These are phyloP conservation scores for Gymnocypris eckloni DNA, from an alignment of 2,797 vertebrate genomes.

Conservation along the genomic window DNA sequence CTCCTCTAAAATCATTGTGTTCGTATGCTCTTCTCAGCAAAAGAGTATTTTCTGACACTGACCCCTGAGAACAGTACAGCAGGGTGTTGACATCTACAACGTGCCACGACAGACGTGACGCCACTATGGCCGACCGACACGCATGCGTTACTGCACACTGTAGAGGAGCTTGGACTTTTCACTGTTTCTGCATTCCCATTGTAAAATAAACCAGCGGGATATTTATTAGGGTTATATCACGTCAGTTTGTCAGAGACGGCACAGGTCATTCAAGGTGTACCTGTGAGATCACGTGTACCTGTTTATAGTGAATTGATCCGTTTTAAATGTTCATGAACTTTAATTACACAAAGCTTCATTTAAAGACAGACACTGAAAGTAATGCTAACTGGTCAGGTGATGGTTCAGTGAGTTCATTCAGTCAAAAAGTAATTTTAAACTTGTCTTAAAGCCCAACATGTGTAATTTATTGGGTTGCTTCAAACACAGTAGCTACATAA, in stretches of 20 bases:
- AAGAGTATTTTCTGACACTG: background rate
- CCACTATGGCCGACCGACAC: background rate
- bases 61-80: slow-evolving; percentile 10
- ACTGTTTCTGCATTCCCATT: background rate
- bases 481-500: background rate
- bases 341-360: background rate
- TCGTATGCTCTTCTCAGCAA: background rate
- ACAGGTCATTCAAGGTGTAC: slow-evolving; percentile 31
- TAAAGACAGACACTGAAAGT: background rate
- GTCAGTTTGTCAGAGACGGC: background rate
- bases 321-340: background rate
- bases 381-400: background rate
- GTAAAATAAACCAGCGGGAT: background rate
- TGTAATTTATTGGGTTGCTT: background rate
- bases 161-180: background rate
- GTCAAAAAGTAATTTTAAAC: background rate
- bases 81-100: slow-evolving; percentile 1
- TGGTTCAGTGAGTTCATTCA: background rate
- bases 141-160: background rate
- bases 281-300: slow-evolving; percentile 38
- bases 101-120: background rate
- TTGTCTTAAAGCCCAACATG: background rate
- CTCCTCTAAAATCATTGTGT: background rate
- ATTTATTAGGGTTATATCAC: slow-evolving; percentile 13
- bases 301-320: background rate